Percentiles rank a stretch among this genome's conserved stretches.
These are phyloP conservation scores for Heliopora coerulea DNA, from an alignment of 92 coral and sea anemone species.

Conservation along the genomic window DNA sequence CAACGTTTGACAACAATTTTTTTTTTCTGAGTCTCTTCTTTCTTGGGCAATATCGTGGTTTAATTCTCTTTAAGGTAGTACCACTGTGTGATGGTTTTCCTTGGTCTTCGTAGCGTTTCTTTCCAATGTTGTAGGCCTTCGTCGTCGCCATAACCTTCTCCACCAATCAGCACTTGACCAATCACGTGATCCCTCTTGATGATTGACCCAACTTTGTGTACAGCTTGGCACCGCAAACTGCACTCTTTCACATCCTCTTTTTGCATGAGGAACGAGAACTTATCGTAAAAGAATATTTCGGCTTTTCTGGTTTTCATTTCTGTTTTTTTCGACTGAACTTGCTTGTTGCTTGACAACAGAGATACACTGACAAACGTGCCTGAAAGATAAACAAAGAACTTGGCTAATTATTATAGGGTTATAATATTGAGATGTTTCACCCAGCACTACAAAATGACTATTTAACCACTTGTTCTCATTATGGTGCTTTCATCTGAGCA, in stretches of 20 bases:
- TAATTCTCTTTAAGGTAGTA: constrained; percentile 17
- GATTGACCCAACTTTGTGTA: constrained; percentile 77
- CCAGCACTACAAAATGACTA: too few species aligned
- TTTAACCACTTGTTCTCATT: too few species aligned
- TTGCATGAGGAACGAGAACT: constrained; percentile 68
- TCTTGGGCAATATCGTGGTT: too few species aligned
- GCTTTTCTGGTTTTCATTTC: constrained; percentile 67
- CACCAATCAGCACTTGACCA: constrained; percentile 67
- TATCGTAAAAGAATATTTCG: constrained; percentile 86
- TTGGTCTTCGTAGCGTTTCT: constrained; percentile 31
- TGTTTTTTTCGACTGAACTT: constrained; percentile 62
- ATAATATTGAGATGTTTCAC: too few species aligned
- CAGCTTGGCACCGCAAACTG: constrained; percentile 68
- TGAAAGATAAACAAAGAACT: constrained; percentile 44
- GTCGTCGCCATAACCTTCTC: constrained; percentile 33
- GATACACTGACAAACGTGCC: constrained; percentile 71
- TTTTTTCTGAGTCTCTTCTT: too few species aligned
- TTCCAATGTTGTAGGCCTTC: constrained; percentile 32
- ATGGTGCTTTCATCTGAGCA: too few species aligned
- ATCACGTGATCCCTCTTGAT: constrained; percentile 75
- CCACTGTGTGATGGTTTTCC: constrained; percentile 32
- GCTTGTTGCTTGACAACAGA: constrained; percentile 47
- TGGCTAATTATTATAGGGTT: too few species aligned
- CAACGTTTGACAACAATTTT: too few species aligned
- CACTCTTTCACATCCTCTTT: constrained; percentile 45